Evolutionary conservation across 1,140 invertebrate species (phyloP), one percentile per base, ranked within the genome.

Genomic region (Acromyrmex charruanus): DNA sequence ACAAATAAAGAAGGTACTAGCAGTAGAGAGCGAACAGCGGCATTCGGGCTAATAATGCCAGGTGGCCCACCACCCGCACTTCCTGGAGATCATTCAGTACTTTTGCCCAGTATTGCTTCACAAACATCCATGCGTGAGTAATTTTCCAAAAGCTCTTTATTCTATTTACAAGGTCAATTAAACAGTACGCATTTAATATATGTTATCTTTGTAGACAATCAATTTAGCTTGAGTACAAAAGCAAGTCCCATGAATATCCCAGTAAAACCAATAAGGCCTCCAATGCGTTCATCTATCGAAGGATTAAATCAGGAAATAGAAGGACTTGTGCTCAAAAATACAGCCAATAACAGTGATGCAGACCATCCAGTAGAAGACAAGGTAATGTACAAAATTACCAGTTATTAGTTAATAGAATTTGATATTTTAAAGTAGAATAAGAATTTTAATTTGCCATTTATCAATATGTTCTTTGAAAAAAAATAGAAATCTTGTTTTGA

Each of bases 251-350:
- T 96, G 91, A 96, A 95, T 89, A 96, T 96, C 86, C 96, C 96
- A 79, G 92, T 96, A 74, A 96, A 96, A 90, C 96, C 96, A 82
- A 94, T 96, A 90, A 95, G 95, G 92, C 95, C 97, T 91, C 96
- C 97, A 79, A 97, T 98, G 95, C 96, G 98, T 79, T 98, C 97
- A 89, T 98, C 98, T 69, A 97, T 98, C 28, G 98, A 98, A 95
- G 98, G 97, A 55, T 96, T 98, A 3, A 98, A 98, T 95, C 97
- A 98, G 93, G 97, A 98, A 95, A 98, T 98, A 84, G 97, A 98
- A 94, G 96, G 96, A 92, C 95, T 97, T 66, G 97, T 97, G 59
- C 94, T 97, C 16, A 96, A 95, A 92, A 95, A 94, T 77, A 87
- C 93, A 71, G 86, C 90, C 31, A 94, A 94, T 81, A 92, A 93